Conservation (phyloP, 2,113 vertebrate species). For the Mormoops blainvillei region DNA sequence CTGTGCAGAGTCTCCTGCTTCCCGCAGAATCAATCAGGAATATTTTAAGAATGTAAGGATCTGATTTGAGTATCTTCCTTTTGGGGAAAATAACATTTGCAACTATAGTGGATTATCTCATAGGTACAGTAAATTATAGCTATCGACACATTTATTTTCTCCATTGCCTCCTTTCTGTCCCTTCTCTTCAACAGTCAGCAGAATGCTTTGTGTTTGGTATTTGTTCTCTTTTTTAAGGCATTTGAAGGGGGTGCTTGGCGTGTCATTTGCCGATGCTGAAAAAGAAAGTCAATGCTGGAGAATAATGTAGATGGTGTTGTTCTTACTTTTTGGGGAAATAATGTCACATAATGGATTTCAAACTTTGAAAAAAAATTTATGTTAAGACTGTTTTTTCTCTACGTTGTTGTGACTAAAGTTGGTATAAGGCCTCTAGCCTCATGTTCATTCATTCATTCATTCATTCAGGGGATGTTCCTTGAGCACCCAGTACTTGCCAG, state of each 20-base stretch:
- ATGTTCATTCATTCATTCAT: background rate
- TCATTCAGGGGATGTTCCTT: background rate
- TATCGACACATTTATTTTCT: background rate
- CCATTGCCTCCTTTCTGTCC: background rate
- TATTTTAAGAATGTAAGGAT: constrained; percentile 1
- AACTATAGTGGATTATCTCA: background rate
- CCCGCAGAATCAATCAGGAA: background rate
- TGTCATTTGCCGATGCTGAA: constrained; percentile 27
- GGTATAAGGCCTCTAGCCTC: background rate
- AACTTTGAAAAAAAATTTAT: constrained; percentile 15
- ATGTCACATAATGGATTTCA: constrained; percentile 26
- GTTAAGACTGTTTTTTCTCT: background rate
- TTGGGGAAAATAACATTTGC: background rate
- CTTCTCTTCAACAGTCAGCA: background rate
- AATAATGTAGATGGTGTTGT: constrained; percentile 7
- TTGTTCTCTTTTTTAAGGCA: constrained; percentile 17
- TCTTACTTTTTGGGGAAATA: constrained; percentile 21
- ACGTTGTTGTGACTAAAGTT: background rate
- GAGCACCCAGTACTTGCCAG: background rate
- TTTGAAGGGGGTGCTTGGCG: constrained; percentile 20
- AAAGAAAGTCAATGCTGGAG: constrained; percentile 40
- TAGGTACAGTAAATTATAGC: constrained; percentile 21
- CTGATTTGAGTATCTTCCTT: constrained; percentile 22
- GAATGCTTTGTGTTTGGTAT: constrained; percentile 13
- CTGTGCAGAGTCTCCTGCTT: background rate